These are phyloP conservation scores for Callinectes sapidus DNA, from an alignment of 2,888 invertebrate genomes.

Conservation along the genomic window DNA sequence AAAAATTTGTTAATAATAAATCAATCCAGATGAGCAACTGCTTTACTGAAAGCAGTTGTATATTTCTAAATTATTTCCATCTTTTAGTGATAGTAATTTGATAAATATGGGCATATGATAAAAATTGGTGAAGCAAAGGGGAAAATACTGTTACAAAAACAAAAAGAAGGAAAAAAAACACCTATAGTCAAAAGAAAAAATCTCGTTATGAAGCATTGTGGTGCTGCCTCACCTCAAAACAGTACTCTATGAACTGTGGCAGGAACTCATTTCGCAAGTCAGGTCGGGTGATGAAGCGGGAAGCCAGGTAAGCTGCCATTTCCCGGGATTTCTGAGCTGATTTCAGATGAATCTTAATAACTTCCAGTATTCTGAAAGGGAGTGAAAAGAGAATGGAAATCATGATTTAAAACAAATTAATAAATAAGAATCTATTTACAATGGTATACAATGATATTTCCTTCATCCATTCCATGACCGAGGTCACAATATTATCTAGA, in stretches of 20 bases:
- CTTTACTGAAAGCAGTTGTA: too few relatives aligned
- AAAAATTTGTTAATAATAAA: too few relatives aligned
- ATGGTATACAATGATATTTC: too few relatives aligned
- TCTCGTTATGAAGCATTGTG: neutral
- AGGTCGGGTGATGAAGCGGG: slow-evolving; percentile 89
- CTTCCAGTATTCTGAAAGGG: slow-evolving; percentile 59
- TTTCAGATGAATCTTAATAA: slow-evolving; percentile 76
- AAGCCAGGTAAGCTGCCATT: slow-evolving; percentile 90
- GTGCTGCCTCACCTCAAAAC: slow-evolving; percentile 58
- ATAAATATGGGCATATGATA: too few relatives aligned
- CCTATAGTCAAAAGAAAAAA: neutral
- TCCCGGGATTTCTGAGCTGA: slow-evolving; percentile 89
- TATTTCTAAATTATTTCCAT: neutral
- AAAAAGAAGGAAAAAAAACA: neutral
- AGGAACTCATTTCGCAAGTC: slow-evolving; percentile 76
- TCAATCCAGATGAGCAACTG: too few relatives aligned
- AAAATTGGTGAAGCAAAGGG: slow-evolving; percentile 7
- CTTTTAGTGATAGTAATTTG: neutral
- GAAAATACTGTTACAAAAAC: neutral
- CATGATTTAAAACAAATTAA: too few relatives aligned
- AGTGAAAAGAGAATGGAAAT: neutral
- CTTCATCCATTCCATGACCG: too few relatives aligned
- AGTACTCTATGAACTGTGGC: slow-evolving; percentile 67
- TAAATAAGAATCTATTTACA: too few relatives aligned
- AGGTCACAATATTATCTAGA: too few relatives aligned